Evolutionary conservation across 2,113 vertebrate species (phyloP), one percentile per base, ranked within the genome.

Genomic region (Rhombomys opimus): DNA sequence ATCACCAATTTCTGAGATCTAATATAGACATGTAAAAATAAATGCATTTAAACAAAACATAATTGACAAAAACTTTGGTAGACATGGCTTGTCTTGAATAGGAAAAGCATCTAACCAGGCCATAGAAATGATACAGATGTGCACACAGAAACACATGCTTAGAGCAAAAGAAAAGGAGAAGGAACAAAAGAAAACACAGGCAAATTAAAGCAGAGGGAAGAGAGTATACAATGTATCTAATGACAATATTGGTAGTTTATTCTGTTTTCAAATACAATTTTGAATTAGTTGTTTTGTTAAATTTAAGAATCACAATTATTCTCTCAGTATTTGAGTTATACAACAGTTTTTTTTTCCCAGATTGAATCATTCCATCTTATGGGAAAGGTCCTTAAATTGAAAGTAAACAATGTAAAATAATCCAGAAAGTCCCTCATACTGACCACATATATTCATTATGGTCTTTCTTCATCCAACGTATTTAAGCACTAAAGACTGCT

Each of bases 271-370:
- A 87, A 73, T 46, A 46, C 52, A 50, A 76, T 52, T 89, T 92
- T 76, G 65, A 76, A 77, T 86, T 61, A 50, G 22, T 76, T 94
- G 25, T 65, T 70, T 22, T 88, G 17, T n/a, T 93, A 35, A 57
- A 95, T 59, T 35, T 72, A 76, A 95, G 63, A 76, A 50, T 94
- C 68, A 27, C 52, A 94, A 89, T 94, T 81, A 59, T 87, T 35
- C 67, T 82, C 46, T 41, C 84, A 91, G 65, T 76, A 50, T 54
- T 78, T 95, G 27, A 50, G 90, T 38, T 61, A 12, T 61, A 3
- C 61, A 80, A 17, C 17, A 57, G 32, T n/a, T 57, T 81, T 57
- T 81, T 46, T 35, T 50, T 22, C 35, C 77, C 8, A 57, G 17
- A 20, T 2, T 80, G 77, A 80, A 35, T 54, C 30, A 80, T 80